These are phyloP conservation scores for Platerodrilus igneus DNA, from an alignment of 2,888 invertebrate genomes.

Conservation along the genomic window DNA sequence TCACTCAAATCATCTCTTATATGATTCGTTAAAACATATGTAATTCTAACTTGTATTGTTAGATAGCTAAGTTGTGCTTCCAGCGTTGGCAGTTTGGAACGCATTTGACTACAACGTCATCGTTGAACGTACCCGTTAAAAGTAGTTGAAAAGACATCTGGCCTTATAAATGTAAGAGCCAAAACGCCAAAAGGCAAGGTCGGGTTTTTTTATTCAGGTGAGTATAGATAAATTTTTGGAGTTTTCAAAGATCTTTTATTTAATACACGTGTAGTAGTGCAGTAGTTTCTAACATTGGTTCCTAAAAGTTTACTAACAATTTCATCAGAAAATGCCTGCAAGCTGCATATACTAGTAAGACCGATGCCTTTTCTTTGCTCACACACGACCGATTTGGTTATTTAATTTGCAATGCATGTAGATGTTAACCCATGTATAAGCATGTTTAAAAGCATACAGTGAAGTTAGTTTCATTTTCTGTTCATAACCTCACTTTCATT, in stretches of 20 bases:
- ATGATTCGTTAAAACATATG: too few relatives aligned
- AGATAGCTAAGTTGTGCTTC: too few relatives aligned
- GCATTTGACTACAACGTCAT: too few relatives aligned
- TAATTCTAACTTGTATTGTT: too few relatives aligned
- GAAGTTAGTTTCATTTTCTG: slow-evolving; percentile 3
- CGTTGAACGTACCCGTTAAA: too few relatives aligned
- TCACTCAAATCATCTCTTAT: too few relatives aligned
- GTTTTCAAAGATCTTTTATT: slow-evolving; percentile 10
- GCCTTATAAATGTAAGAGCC: too few relatives aligned
- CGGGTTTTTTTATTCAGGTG: slow-evolving; percentile 20
- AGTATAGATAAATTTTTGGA: slow-evolving; percentile 19
- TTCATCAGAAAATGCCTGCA: slow-evolving; percentile 26
- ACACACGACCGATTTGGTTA: background rate
- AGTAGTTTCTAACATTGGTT: slow-evolving; percentile 1
- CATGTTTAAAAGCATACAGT: slow-evolving; percentile 1
- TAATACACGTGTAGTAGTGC: slow-evolving; percentile 13
- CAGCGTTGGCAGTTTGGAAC: too few relatives aligned
- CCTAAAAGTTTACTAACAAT: background rate
- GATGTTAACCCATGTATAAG: too few relatives aligned
- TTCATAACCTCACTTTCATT: slow-evolving; percentile 32
- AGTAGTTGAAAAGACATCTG: too few relatives aligned
- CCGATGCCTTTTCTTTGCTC: slow-evolving; percentile 17
- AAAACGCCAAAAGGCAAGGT: slow-evolving; percentile 20
- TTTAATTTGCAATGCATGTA: slow-evolving; percentile 1
- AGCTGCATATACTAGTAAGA: slow-evolving; percentile 27